Conservation (phyloP, 2,888 invertebrate species). For the Suillia variegata region DNA sequence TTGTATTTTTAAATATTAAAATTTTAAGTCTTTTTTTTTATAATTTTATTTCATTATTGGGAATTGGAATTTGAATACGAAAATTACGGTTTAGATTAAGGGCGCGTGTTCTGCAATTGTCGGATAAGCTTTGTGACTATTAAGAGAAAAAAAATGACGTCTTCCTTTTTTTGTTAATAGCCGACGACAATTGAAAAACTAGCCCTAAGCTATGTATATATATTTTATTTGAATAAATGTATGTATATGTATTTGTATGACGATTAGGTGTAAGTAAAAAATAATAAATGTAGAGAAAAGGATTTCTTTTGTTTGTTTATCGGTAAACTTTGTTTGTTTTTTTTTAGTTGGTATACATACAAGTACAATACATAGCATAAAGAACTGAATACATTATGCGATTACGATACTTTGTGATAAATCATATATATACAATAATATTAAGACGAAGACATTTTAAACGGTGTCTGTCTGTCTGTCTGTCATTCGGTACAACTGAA, state of each 20-base stretch:
- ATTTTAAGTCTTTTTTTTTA: conserved; percentile 3
- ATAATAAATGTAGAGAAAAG: neutral
- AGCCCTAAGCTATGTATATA: too few relatives aligned
- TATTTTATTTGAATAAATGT: neutral
- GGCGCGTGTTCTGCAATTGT: too few relatives aligned
- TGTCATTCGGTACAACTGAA: too few relatives aligned
- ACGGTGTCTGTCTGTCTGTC: neutral
- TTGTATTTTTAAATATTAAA: conserved; percentile 1
- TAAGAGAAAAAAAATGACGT: too few relatives aligned
- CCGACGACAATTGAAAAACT: too few relatives aligned
- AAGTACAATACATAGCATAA: too few relatives aligned
- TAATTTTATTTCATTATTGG: neutral
- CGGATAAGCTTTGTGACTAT: too few relatives aligned
- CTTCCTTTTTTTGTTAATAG: too few relatives aligned
- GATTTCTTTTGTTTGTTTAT: neutral
- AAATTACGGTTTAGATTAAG: neutral
- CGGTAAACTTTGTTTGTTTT: neutral
- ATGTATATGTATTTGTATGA: neutral
- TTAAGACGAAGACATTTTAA: too few relatives aligned
- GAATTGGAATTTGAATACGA: neutral
- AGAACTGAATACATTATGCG: too few relatives aligned
- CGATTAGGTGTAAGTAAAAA: neutral
- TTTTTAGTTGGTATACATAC: neutral
- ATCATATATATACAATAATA: too few relatives aligned
- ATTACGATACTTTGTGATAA: too few relatives aligned